Evolutionary conservation across 2,888 invertebrate genomes (phyloP).

Genomic region (Drosophila affinis): DNA sequence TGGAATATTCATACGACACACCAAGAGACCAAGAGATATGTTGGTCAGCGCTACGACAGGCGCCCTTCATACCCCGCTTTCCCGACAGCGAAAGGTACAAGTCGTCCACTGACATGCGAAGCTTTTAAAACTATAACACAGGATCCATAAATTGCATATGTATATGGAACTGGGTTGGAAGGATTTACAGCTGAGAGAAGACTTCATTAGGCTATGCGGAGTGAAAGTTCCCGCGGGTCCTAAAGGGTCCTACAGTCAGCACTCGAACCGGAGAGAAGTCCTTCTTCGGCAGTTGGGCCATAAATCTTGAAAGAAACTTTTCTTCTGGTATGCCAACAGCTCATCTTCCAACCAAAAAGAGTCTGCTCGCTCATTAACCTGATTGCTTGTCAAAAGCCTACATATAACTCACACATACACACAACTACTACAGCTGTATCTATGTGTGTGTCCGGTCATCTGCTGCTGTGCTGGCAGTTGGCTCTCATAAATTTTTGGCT

Average conservation of each 20-base stretch:
- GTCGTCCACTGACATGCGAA: constrained; percentile 46
- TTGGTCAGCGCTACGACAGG: not conserved
- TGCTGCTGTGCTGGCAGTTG: not conserved
- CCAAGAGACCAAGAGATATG: constrained; percentile 6
- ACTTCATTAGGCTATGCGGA: not conserved
- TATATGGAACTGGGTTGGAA: constrained; percentile 33
- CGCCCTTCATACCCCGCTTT: too few species aligned
- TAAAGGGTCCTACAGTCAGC: not conserved
- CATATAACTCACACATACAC: constrained; percentile 7
- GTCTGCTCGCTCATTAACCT: constrained; percentile 10
- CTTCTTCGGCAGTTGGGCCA: not conserved
- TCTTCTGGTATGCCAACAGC: not conserved
- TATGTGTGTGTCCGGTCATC: not conserved
- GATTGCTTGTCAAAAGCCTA: constrained; percentile 3
- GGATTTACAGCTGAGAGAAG: not conserved
- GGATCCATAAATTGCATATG: constrained; percentile 16
- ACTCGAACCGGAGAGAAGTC: not conserved
- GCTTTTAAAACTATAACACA: constrained; percentile 14
- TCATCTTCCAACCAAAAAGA: not conserved
- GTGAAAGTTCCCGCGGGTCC: not conserved
- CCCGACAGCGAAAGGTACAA: constrained; percentile 1
- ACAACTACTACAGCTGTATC: not conserved
- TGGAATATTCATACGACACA: constrained; percentile 65
- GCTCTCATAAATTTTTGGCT: constrained; percentile 65
- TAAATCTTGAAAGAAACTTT: not conserved